Base-by-base conservation (phyloP, 53 echinoderm and acorn worm genomes). In the Antedon mediterranea region DNA sequence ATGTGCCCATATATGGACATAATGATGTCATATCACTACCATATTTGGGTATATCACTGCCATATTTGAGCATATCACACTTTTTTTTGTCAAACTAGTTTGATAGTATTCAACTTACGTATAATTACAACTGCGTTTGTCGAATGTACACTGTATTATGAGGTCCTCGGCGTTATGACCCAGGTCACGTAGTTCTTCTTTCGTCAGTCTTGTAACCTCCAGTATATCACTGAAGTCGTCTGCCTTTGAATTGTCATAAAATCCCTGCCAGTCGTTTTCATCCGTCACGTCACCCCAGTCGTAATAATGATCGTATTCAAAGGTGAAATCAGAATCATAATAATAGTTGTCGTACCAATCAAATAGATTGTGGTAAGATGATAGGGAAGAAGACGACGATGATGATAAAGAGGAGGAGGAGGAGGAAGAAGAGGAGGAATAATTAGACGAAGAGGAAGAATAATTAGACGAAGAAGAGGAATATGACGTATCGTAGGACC, bases 131-230 rank as follows among this genome's bases (percentile, higher is more conserved):
- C 30, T 73, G 37, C 86, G 76, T 74, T 90, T 93, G 77, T 93
- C 93, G 32, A 93, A 93, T 20, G 93, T 93, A 42, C 93, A 93
- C 83, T 93, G 93, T 0, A 93, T 82, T n/a, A 93, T 93, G 72
- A 93, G 88, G 3, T 93, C 90, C 34, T 86, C 82, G 0, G 93
- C 84, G 33, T 90, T 79, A 43, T 91, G 94, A 13, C 94, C 94
- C 31, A 79, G 72, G 3, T 74, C 77, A 31, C 75, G 33, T 20
- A 93, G 78, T 71, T 93, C 94, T 2, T 85, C 80, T 34, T 75
- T 75, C 0, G 94, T 90, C 0, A 89, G 91, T 31, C 88, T 93
- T 29, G 88, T 85, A 23, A 93, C 85, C 34, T 90, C 84, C 32
- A 88, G 72, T 32, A 93, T 86, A 34, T 93, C 94, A 32, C 94